Evolutionary conservation across 2,113 vertebrate species (phyloP), one percentile per base, ranked within the genome.

Genomic region (Agelaius phoeniceus): DNA sequence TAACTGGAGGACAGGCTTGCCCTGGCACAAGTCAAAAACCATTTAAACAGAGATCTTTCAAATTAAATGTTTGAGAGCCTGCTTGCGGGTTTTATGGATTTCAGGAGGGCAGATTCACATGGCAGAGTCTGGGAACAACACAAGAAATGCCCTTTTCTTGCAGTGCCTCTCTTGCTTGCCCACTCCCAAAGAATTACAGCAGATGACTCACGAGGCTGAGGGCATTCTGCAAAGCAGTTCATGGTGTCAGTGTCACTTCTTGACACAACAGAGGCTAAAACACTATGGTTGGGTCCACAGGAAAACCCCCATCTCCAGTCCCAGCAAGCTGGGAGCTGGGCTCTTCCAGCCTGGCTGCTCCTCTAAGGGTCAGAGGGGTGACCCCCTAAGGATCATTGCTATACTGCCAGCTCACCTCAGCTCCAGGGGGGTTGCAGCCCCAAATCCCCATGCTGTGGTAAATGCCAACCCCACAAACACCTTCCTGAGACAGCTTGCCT

Each of bases 1-100:
- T 96, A 94, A 96, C 87, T 93, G 86, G 84, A 95, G 94, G 95
- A 92, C 89, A 93, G 94, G 81, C 92, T 84, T 94, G 90, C 93
- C 63, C 61, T 88, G 93, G 73, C 73, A 94, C 74, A 90, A 93
- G 84, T 78, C 81, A 84, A 59, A 89, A 85, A 72, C 30, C 23
- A 93, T 94, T 96, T 90, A 95, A 85, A 61, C 43, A 74, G 41
- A 67, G 81, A 95, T 96, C 78, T 87, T 92, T 96, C 96, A 94
- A 96, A 95, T 97, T 95, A 97, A 96, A 94, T 57, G 89, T 94
- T 75, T 95, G 87, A 88, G 76, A 93, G 92, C 62, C 74, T 84
- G 83, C 76, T 93, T 92, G 89, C 0, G 77, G 96, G 93, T 90
- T 96, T 96, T 89, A 94, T 80, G 87, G 63, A 84, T 89, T 97